Base-by-base conservation (phyloP, 2,888 invertebrate species). In the Tetranychus truncatus region DNA sequence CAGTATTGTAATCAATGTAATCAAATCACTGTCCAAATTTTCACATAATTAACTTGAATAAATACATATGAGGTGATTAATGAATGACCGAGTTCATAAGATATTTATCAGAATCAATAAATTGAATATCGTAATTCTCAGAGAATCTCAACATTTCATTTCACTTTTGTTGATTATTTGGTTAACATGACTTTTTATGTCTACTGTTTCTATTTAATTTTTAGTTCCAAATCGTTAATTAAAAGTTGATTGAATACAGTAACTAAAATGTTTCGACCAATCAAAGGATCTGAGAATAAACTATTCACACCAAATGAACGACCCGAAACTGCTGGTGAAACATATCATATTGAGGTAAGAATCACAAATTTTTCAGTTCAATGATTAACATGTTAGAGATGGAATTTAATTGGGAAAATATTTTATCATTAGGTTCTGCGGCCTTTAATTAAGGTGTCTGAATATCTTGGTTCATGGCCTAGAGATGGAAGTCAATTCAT, bases 401-500 rank as follows among this genome's bases (percentile, higher is more conserved):
- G 5, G 34, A 3, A 34, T 34, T 34, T 4, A 5, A 34, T 34
- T 0, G 0, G 0, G 34, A 34, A 66, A 66, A 66, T 34, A 34
- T 34, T 34, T 74, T 65, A 20, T 15, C 5, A 11, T 20, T n/a
- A 74, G 74, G 44, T 74, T 18, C 15, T 74, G 6, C 11, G 11
- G 20, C 74, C 74, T 8, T 20, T 74, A 44, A 74, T 74, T 18
- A 34, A 66, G 69, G 45, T 67, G 8, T 69, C 67, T 1, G 20
- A 75, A 8, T 18, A 45, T 34, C 66, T 75, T 46, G 75, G 75
- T 5, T 72, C 75, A 21, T 75, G 75, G 75, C 75, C 75, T n/a
- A n/a, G 72, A 24, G 46, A 24, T 44, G 71, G 44, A n/a, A 65
- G 45, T 11, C 45, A 24, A 44, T 72, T 75, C 44, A 72, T 44